A percentile compares a stretch with the other conserved stretches of the same genome.
Evolutionary conservation across 2,888 invertebrate genomes (phyloP).

Genomic region (Phorcus lineatus): DNA sequence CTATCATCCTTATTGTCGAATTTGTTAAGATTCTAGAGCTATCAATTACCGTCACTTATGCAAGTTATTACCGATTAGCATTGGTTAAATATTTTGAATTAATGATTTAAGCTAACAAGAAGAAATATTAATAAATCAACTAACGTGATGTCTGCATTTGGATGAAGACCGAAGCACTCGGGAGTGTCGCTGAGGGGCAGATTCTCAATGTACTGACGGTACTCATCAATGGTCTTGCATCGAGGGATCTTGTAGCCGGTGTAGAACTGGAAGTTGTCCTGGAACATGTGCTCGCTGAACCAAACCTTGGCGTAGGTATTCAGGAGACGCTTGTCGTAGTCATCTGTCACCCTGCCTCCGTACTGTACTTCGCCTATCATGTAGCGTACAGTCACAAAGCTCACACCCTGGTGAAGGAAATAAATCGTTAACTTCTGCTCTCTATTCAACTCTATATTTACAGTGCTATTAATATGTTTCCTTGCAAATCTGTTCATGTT

Average conservation of each 20-base stretch:
- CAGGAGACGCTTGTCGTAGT: conserved; percentile 94
- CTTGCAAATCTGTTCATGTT: no score
- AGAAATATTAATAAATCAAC: conserved; percentile 39
- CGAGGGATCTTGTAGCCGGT: conserved; percentile 91
- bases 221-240: conserved; percentile 79
- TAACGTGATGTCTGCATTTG: conserved; percentile 96
- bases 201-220: conserved; percentile 88
- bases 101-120: no score
- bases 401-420: conserved; percentile 82
- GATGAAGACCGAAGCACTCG: conserved; percentile 96
- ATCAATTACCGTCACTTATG: no score
- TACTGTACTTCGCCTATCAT: conserved; percentile 94
- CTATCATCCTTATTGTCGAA: no score
- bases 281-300: conserved; percentile 93
- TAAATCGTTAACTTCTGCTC: no score
- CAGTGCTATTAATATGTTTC: background rate
- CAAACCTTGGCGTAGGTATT: conserved; percentile 93
- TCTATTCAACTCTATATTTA: background rate
- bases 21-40: no score
- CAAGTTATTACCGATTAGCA: no score
- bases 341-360: conserved; percentile 95
- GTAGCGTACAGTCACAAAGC: conserved; percentile 97
- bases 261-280: conserved; percentile 94
- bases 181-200: conserved; percentile 86
- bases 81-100: no score